These are phyloP conservation scores for Acanthosepion esculentum DNA, from an alignment of 2,888 invertebrate species.

Conservation along the genomic window DNA sequence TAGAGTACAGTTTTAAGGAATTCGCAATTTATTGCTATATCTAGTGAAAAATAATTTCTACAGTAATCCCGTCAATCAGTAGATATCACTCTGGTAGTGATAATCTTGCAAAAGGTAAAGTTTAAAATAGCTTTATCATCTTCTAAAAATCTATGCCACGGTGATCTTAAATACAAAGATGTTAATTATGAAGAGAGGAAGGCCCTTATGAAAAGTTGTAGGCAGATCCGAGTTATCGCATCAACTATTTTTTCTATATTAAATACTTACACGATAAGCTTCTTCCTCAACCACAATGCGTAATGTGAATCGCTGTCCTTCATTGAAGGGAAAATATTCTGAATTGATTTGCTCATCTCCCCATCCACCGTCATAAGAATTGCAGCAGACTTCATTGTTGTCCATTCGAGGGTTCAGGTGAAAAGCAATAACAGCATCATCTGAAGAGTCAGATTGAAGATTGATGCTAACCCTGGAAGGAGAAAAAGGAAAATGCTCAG, in stretches of 20 bases:
- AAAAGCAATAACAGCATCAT: conserved; percentile 59
- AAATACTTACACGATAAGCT: conserved; percentile 6
- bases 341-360: conserved; percentile 60
- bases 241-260: not conserved
- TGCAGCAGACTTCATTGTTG: conserved; percentile 55
- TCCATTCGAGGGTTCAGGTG: conserved; percentile 63
- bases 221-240: not conserved
- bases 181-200: too few relatives aligned
- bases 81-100: too few relatives aligned
- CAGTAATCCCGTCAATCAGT: too few relatives aligned
- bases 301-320: conserved; percentile 23
- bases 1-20: too few relatives aligned
- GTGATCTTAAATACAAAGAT: too few relatives aligned
- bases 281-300: conserved; percentile 6
- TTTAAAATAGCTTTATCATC: too few relatives aligned
- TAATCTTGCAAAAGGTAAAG: too few relatives aligned
- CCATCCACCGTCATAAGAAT: conserved; percentile 60
- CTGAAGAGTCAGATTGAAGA: conserved; percentile 58
- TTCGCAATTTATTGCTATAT: too few relatives aligned
- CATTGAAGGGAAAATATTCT: conserved; percentile 59
- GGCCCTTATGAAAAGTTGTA: too few relatives aligned
- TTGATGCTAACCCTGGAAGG: conserved; percentile 60
- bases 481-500: not conserved
- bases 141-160: too few relatives aligned
- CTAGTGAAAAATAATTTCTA: too few relatives aligned